A percentile compares a stretch with the other conserved stretches of the same genome.
These are phyloP conservation scores for Hemistola chrysoprasaria DNA, from an alignment of 2,888 invertebrate genomes.

Conservation along the genomic window DNA sequence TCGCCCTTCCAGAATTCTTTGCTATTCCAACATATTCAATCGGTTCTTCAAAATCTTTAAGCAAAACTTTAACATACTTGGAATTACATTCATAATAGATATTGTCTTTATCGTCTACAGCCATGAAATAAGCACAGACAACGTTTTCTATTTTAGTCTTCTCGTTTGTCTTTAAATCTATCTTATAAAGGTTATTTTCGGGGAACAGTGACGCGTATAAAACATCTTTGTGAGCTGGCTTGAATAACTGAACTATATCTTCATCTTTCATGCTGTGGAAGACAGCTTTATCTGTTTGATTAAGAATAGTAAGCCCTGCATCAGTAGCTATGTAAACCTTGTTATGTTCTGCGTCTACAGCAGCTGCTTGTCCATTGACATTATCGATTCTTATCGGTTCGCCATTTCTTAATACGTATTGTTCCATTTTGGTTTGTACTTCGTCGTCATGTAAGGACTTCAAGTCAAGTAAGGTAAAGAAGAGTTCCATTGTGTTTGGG, in stretches of 20 bases:
- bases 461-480: conserved; percentile 68
- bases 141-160: conserved; percentile 57
- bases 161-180: conserved; percentile 57
- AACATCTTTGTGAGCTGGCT: conserved; percentile 50
- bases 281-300: conserved; percentile 53
- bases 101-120: conserved; percentile 63
- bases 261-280: conserved; percentile 63
- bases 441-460: conserved; percentile 65
- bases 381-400: conserved; percentile 60
- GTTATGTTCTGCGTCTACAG: conserved; percentile 53
- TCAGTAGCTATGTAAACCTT: conserved; percentile 68
- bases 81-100: conserved; percentile 73
- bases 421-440: conserved; percentile 73
- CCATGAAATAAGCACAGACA: conserved; percentile 67
- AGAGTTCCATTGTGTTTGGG: conserved; percentile 52
- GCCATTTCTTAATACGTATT: conserved; percentile 58
- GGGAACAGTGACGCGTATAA: conserved; percentile 65
- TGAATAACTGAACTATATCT: conserved; percentile 69
- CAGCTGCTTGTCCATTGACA: conserved; percentile 65
- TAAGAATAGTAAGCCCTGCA: conserved; percentile 57
- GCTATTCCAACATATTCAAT: conserved; percentile 68
- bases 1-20: conserved; percentile 64
- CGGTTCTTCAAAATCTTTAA: conserved; percentile 68
- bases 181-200: conserved; percentile 59
- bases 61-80: conserved; percentile 66